These are phyloP conservation scores for Rostratula benghalensis DNA, from an alignment of 2,113 vertebrate species.

Conservation along the genomic window DNA sequence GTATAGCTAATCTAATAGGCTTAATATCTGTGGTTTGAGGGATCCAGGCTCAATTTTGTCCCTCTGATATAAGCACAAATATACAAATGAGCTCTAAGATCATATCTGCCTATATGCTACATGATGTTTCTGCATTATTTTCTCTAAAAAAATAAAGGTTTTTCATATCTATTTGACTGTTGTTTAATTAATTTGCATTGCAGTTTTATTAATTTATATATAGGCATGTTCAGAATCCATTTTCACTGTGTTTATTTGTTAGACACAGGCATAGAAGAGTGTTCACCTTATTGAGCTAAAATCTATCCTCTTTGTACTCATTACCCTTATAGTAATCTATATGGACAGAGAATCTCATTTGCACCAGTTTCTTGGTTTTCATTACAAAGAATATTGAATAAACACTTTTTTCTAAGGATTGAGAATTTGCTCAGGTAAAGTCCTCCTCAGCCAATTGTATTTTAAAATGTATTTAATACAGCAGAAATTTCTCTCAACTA, in stretches of 20 bases:
- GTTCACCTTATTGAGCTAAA: not conserved
- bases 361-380: not conserved
- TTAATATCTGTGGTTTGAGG: not conserved
- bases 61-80: not conserved
- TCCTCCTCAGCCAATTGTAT: not conserved
- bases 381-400: not conserved
- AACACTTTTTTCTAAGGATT: not conserved
- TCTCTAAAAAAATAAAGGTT: not conserved
- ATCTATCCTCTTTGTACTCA: not conserved
- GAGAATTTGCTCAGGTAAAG: not conserved
- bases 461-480: not conserved
- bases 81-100: not conserved
- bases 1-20: not conserved
- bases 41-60: not conserved
- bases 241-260: not conserved
- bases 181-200: not conserved
- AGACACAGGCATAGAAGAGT: not conserved
- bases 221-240: not conserved
- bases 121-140: not conserved
- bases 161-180: not conserved
- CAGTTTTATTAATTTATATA: not conserved
- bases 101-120: not conserved
- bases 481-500: not conserved
- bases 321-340: not conserved
- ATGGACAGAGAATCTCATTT: not conserved